phyloP scores from a whole-genome alignment of 2,888 invertebrate species.

The Drosophila fungiperda region DNA sequence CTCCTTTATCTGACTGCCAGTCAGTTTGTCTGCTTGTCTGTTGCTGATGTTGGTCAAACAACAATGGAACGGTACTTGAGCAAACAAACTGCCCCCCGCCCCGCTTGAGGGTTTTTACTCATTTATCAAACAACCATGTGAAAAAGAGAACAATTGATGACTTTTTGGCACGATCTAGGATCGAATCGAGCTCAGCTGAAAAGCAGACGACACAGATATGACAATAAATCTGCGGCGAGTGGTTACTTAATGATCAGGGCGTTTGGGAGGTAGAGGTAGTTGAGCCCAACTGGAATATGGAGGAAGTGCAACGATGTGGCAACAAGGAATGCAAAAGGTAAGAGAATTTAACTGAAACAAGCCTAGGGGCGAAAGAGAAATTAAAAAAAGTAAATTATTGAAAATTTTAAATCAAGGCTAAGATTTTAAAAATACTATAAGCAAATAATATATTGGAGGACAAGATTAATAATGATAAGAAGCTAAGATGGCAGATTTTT shows the following conservation, averaged over 20 bases:
- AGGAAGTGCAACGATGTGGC: not conserved
- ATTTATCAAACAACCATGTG: constrained; percentile 60
- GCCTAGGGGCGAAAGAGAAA: not conserved
- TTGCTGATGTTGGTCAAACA: constrained; percentile 13
- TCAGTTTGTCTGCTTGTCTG: constrained; percentile 10
- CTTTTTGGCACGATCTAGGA: constrained; percentile 69
- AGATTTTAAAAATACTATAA: not conserved
- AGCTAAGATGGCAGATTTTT: fast-evolving
- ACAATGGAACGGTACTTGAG: constrained; percentile 66
- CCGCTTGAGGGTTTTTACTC: constrained; percentile 36
- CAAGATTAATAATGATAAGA: not conserved
- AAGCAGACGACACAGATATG: not conserved
- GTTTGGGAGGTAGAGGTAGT: not conserved
- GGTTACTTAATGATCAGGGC: constrained; percentile 40
- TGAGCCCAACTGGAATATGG: not conserved
- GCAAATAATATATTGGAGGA: not conserved
- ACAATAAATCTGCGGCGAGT: constrained; percentile 1
- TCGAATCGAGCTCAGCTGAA: not conserved
- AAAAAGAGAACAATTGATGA: constrained; percentile 36
- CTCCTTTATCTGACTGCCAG: constrained; percentile 11
- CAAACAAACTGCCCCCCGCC: constrained; percentile 74
- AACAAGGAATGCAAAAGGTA: not conserved
- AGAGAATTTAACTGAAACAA: not conserved
- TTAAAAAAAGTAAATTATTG: not conserved
- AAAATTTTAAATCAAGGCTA: not conserved